Percentiles rank a stretch among this genome's conserved stretches.
Conservation (phyloP, 2,797 vertebrate species). For the Cichlasoma orientale region DNA sequence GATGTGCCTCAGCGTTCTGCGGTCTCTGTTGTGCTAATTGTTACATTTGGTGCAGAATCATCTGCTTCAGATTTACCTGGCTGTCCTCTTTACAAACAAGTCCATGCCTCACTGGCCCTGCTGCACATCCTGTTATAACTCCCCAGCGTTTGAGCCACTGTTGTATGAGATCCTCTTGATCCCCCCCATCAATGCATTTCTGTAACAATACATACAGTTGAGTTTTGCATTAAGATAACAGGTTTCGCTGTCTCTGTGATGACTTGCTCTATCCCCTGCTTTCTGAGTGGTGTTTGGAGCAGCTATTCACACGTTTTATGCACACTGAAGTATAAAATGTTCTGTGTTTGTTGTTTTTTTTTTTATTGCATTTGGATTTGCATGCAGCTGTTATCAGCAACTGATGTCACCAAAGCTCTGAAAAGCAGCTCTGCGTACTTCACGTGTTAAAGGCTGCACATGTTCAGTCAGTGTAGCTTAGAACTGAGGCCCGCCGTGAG, state of each 20-base stretch:
- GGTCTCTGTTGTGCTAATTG: not conserved
- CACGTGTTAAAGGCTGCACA: not conserved
- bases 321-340: not conserved
- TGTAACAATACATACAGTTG: not conserved
- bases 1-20: not conserved
- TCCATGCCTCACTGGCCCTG: not conserved
- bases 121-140: not conserved
- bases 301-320: not conserved
- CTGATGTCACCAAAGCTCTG: not conserved
- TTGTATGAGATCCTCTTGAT: not conserved
- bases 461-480: not conserved
- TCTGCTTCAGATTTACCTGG: not conserved
- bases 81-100: not conserved
- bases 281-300: not conserved
- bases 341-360: accelerated
- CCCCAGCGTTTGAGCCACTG: not conserved
- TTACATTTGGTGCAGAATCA: not conserved
- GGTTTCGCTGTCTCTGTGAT: not conserved
- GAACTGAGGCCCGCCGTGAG: not conserved
- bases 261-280: not conserved
- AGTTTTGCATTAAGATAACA: not conserved
- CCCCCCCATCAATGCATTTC: not conserved
- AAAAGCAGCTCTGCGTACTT: not conserved
- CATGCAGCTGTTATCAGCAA: not conserved
- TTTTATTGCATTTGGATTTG: not conserved